Evolutionary conservation across 2,888 invertebrate genomes (phyloP), one percentile per base, ranked within the genome.

Genomic region (Acronicta leporina): DNA sequence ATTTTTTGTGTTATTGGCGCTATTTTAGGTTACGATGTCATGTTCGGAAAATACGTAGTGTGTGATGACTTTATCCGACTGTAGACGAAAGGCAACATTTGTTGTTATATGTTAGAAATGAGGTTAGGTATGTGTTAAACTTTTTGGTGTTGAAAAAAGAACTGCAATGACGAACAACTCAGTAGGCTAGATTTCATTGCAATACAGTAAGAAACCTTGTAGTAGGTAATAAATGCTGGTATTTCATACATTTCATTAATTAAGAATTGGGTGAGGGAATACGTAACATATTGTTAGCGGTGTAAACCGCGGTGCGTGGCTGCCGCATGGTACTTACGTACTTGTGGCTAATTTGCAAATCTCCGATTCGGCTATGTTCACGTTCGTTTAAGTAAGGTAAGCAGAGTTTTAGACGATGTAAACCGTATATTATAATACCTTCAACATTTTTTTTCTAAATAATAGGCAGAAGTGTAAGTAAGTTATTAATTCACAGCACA

Each of bases 1-100:
- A 82, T 64, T 84, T n/a, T 81, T 81, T 81, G 78, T 81, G 82
- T 86, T 83, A 82, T 86, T 83, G 79, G 81, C 77, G 80, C 77
- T 79, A 80, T 84, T 85, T 52, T 58, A 64, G 79, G 76, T 78
- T 72, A 73, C 68, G 80, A 77, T 85, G 83, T 86, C 85, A 84
- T 81, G 83, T 77, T 83, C 75, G 7, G 55, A 58, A 64, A 61
- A 70, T 73, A 71, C 54, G 64, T 56, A 25, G 53, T 48, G 57
- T 76, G 63, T 73, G 72, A 68, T 63, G 69, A 72, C 58, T 69
- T 76, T 65, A 73, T 74, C 77, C 72, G 72, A 11, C 45, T 20
- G 13, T n/a, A 27, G 55, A 30, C 5, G 44, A 27, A 74, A 77
- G 71, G 4, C 68, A 61, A 51, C 3, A 9, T 14, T 33, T 38